These are phyloP conservation scores for Junonia oenone DNA, from an alignment of 2,888 invertebrate species.

Conservation along the genomic window DNA sequence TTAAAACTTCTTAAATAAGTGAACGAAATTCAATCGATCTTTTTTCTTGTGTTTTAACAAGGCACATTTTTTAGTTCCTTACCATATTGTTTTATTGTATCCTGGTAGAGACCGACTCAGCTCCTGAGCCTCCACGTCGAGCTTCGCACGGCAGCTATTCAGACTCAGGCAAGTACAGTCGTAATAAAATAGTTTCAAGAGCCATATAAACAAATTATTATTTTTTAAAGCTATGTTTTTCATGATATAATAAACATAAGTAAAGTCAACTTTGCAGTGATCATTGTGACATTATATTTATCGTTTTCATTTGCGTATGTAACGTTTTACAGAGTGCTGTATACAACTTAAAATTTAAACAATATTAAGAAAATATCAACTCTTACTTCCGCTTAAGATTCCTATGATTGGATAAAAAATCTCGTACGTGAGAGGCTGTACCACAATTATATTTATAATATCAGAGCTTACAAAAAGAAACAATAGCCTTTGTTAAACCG, in stretches of 20 bases:
- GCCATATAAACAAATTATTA: neutral
- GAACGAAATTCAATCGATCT: constrained; percentile 20
- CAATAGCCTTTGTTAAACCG: constrained; percentile 71
- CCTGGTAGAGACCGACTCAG: constrained; percentile 80
- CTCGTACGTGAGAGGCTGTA: constrained; percentile 2
- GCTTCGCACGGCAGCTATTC: constrained; percentile 74
- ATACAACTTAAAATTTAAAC: too few species aligned
- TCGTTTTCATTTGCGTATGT: too few species aligned
- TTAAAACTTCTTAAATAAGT: neutral
- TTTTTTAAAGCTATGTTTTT: too few species aligned
- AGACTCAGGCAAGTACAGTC: constrained; percentile 73
- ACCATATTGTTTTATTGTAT: constrained; percentile 57
- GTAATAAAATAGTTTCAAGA: neutral
- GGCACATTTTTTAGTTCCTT: constrained; percentile 38
- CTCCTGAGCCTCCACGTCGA: constrained; percentile 83
- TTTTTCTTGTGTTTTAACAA: constrained; percentile 37
- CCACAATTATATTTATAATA: constrained; percentile 19
- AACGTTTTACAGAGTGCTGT: too few species aligned
- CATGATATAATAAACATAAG: neutral
- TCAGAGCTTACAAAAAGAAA: constrained; percentile 56
- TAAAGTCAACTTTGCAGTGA: too few species aligned
- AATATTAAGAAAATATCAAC: too few species aligned
- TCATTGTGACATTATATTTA: too few species aligned
- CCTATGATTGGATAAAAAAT: constrained; percentile 1
- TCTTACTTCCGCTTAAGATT: neutral